A percentile compares a stretch with the other conserved stretches of the same genome.
These are phyloP conservation scores for Halichoerus grypus DNA, from an alignment of 2,113 vertebrate genomes.

Conservation along the genomic window DNA sequence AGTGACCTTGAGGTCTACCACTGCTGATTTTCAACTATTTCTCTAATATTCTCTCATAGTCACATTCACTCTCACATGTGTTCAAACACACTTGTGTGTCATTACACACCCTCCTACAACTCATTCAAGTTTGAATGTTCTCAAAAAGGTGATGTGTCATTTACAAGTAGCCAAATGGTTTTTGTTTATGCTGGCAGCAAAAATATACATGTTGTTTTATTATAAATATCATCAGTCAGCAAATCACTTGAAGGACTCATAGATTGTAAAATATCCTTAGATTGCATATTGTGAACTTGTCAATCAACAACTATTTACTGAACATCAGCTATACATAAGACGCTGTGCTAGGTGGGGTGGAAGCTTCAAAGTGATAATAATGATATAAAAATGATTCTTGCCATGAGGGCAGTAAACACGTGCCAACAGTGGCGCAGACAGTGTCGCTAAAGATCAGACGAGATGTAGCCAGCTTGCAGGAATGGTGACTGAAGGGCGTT, in stretches of 20 bases:
- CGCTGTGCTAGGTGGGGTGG: neutral
- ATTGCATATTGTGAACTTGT: neutral
- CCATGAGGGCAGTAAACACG: neutral
- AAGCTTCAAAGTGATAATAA: neutral
- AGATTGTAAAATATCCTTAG: neutral
- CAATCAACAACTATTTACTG: neutral
- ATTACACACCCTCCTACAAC: neutral
- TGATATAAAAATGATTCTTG: neutral
- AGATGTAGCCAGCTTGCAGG: neutral
- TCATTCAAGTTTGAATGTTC: neutral
- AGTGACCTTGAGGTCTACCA: neutral
- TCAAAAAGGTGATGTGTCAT: neutral
- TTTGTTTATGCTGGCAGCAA: constrained; percentile 39
- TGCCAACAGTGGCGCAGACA: no score
- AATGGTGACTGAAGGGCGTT: neutral
- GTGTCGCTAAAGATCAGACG: neutral
- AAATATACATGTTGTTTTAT: neutral
- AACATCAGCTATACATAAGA: neutral
- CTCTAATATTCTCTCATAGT: neutral
- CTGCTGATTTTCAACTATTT: neutral
- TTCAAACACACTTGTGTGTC: neutral
- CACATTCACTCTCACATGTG: neutral
- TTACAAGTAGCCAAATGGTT: neutral
- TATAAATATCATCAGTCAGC: neutral
- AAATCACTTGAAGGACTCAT: neutral